Evolutionary conservation across 2,797 vertebrate species (phyloP), one percentile per base, ranked within the genome.

Genomic region (Chrysocyon brachyurus): DNA sequence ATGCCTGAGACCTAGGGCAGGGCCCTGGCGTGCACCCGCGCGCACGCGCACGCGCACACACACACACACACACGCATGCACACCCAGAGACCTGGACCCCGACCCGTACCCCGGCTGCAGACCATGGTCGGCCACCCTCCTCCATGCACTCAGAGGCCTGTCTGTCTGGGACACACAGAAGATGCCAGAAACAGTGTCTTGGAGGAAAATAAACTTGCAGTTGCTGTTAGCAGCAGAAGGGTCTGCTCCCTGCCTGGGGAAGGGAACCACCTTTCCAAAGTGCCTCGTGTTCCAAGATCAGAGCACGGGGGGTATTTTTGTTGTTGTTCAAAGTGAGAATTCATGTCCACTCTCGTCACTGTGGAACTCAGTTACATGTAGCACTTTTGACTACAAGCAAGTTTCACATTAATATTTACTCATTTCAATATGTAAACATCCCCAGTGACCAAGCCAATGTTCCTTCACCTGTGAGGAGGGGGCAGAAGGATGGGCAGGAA

Each of bases 1-100:
- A 28, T 28, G 31, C 26, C 4, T 8, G 4, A 19, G 16, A 52
- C 8, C 46, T 77, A 28, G 73, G 28, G 28, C 19, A 52, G 5
- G 73, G 46, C 5, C 16, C 24, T 2, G 17, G 26, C 12, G 12
- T 2, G 21, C 36, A 14, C 15, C 8, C 3, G 1, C 6, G 61
- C 6, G 10, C 1, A 5, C 36, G 3, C 15, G 7, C 1, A 1
- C 2, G 11, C 14, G 4, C 10, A 5, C 63, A 3, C 61, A 31
- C 64, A 64, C 63, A 64, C 63, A 26, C 3, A n/a, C 31, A 46
- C 72, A 73, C 70, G 8, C 70, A 22, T 6, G 12, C 12, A 24
- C 24, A 16, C 8, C 2, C 1, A 6, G 72, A 28, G 14, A 24
- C 72, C 72, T 75, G 72, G 72, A 26, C 40, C 14, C 7, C 1